Conservation (phyloP, 2,113 vertebrate species). For the Neolamprologus sp. region DNA sequence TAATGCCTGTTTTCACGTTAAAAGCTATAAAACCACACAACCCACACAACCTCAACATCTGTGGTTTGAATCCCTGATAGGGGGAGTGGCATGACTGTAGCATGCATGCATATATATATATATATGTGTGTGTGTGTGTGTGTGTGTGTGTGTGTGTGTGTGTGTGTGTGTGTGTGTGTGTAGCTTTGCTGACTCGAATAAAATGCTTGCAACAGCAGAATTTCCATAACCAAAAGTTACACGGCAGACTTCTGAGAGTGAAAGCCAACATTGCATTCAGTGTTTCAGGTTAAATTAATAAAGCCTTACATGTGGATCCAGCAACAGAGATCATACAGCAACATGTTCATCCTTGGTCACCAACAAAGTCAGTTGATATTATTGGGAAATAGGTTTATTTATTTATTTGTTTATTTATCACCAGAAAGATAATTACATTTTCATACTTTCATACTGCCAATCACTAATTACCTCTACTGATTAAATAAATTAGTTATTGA, state of each 20-base stretch:
- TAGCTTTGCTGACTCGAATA: not conserved
- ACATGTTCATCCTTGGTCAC: not conserved
- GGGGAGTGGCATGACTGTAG: not conserved
- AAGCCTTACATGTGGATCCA: not conserved
- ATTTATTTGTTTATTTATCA: not conserved
- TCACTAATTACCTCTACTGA: not conserved
- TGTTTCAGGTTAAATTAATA: not conserved
- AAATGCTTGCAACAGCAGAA: not conserved
- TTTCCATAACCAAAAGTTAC: not conserved
- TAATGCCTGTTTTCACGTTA: not conserved
- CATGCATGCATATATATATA: not conserved
- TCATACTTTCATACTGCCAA: not conserved
- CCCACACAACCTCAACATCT: not conserved
- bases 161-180: not conserved
- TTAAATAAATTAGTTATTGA: not conserved
- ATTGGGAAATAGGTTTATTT: not conserved
- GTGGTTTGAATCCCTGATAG: not conserved
- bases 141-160: too few relatives aligned
- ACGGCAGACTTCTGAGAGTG: not conserved
- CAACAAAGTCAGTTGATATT: not conserved
- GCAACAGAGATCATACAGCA: not conserved
- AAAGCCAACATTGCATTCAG: not conserved
- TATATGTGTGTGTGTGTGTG: too few relatives aligned
- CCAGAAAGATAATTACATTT: not conserved
- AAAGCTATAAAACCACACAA: not conserved